Base-by-base conservation (phyloP, 1,140 invertebrate species). In the Zaprionus ornatus region DNA sequence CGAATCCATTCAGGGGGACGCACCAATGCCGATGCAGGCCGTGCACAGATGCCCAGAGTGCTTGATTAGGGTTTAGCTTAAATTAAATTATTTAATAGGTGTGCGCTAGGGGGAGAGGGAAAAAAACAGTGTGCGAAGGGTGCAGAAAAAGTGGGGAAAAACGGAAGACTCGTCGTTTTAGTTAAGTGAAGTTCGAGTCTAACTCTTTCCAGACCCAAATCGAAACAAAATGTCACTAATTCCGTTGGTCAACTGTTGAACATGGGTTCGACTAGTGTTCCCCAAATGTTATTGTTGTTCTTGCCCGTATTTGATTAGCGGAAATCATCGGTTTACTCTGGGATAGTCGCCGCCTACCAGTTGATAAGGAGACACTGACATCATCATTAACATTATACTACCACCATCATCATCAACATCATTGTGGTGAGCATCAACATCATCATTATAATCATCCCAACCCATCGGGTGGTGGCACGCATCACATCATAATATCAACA, bases 301-400 rank as follows among this genome's bases (percentile, higher is more conserved):
- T 54, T 27, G 25, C 15, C 50, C 12, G 17, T 13, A 29, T 50
- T 59, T 52, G 52, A 57, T 55, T 67, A 60, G 27, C 65, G 72
- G 72, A 78, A 78, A 69, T 52, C 65, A 78, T 74, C 42, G 48
- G 55, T 60, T 60, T 72, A 55, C 19, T 35, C 23, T 17, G 19
- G 37, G 15, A 61, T 13, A 25, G n/a, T 59, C 15, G 59, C n/a
- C 17, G 7, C 1, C 54, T 25, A 37, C 25, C 29, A 27, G 48
- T 56, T 72, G 68, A 76, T 76, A 76, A 76, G 55, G 17, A 12
- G 42, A n/a, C 32, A n/a, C 50, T 76, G 74, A 72, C 68, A 65
- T 76, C 68, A 75, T 74, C 71, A 23, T 52, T 42, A 37, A 66
- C 68, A 65, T n/a, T n/a, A 65, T 48, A 74, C 59, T 48, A 57